Evolutionary conservation across 2,888 invertebrate species (phyloP).

Genomic region (Octonoba sinensis): DNA sequence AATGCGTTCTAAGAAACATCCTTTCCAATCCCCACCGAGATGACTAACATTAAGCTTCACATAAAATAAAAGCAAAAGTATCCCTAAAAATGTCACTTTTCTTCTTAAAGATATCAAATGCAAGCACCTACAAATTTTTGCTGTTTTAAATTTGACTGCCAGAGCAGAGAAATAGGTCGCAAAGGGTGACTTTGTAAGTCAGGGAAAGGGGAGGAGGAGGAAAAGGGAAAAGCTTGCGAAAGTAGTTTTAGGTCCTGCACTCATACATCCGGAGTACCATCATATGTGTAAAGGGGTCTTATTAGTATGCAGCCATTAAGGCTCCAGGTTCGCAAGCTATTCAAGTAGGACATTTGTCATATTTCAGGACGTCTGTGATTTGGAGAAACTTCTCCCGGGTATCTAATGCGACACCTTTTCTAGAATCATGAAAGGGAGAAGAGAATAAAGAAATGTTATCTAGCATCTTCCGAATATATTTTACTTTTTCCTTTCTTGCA

Average conservation of each 20-base stretch:
- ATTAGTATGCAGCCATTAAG: constrained; percentile 59
- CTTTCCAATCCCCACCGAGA: no score
- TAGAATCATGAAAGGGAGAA: constrained; percentile 12
- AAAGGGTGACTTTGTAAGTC: constrained; percentile 47
- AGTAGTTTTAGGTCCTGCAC: constrained; percentile 25
- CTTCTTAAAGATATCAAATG: no score
- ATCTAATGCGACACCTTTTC: constrained; percentile 26
- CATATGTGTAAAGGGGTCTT: constrained; percentile 48
- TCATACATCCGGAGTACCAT: constrained; percentile 46
- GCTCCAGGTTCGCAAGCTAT: constrained; percentile 16
- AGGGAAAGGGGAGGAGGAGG: no score
- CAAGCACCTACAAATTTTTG: constrained; percentile 52
- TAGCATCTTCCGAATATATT: no score
- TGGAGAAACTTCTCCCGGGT: constrained; percentile 8
- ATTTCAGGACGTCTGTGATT: constrained; percentile 12
- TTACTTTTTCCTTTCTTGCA: no score
- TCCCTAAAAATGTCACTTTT: no score
- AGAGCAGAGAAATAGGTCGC: constrained; percentile 48
- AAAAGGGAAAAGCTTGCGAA: constrained; percentile 22
- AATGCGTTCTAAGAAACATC: no score
- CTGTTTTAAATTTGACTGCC: constrained; percentile 27
- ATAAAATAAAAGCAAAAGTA: no score
- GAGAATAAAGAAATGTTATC: no score
- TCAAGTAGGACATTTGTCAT: constrained; percentile 31
- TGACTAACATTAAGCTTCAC: no score